These are phyloP conservation scores for Drosophila suboccidentalis DNA, from an alignment of 2,888 invertebrate species.

Conservation along the genomic window DNA sequence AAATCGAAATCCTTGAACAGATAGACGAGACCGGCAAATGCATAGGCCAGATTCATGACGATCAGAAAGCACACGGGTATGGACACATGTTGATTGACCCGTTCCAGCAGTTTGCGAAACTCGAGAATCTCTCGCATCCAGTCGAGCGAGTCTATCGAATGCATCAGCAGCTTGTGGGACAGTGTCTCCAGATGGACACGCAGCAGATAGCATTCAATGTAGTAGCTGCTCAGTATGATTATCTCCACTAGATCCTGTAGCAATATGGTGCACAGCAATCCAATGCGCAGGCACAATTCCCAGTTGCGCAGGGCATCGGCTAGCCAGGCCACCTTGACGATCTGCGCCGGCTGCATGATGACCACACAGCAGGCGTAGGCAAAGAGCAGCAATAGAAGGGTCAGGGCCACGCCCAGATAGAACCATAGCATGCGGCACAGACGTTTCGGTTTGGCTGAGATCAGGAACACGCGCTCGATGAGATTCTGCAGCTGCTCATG, in stretches of 20 bases:
- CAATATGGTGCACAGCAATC: slow-evolving; percentile 89
- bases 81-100: slow-evolving; percentile 91
- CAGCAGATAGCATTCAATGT: slow-evolving; percentile 92
- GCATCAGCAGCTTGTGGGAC: slow-evolving; percentile 90
- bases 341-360: slow-evolving; percentile 74
- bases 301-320: slow-evolving; percentile 61
- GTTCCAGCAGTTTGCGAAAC: slow-evolving; percentile 91
- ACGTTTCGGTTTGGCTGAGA: slow-evolving; percentile 90
- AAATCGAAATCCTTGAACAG: slow-evolving; percentile 88
- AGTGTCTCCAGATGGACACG: slow-evolving; percentile 91
- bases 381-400: slow-evolving; percentile 90
- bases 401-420: slow-evolving; percentile 89
- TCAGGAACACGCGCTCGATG: slow-evolving; percentile 92
- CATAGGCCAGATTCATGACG: slow-evolving; percentile 91
- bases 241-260: slow-evolving; percentile 94
- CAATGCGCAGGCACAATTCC: slow-evolving; percentile 80
- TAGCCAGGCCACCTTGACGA: slow-evolving; percentile 75
- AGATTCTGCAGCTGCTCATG: slow-evolving; percentile 93
- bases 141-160: slow-evolving; percentile 90
- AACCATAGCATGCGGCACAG: slow-evolving; percentile 91
- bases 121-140: slow-evolving; percentile 94
- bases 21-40: slow-evolving; percentile 90
- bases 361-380: slow-evolving; percentile 87
- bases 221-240: slow-evolving; percentile 93
- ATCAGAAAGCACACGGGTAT: slow-evolving; percentile 92